Evolutionary conservation across 2,797 vertebrate genomes (phyloP), one percentile per base, ranked within the genome.

Genomic region (Spea hammondii): DNA sequence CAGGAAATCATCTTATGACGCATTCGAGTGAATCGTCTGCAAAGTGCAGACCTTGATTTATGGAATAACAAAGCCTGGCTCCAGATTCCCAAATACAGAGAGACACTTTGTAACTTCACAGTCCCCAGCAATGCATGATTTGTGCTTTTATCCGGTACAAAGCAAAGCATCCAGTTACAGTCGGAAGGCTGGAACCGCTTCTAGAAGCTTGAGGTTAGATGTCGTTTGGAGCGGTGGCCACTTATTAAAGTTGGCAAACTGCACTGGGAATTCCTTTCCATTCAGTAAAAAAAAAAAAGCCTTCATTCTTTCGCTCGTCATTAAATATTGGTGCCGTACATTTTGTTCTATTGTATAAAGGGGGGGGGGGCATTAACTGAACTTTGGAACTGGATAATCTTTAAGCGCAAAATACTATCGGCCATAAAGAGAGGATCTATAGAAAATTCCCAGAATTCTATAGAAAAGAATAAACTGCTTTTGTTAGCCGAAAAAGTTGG

Each of bases 261-360:
- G 32, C 51, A 17, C 13, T 55, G 74, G 74, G 74, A 66, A 55
- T 57, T 66, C 51, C 65, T 76, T 67, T 47, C 65, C 53, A 55
- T 55, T 70, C 14, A 70, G 48, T 47, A 54, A 69, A 68, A 57
- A 59, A 59, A 59, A 59, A 59, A 59, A 59, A 59, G n/a, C 32
- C 59, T 59, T n/a, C 32, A 14, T 54, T 54, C 69, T 13, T 11
- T 55, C 13, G 53, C 51, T n/a, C 7, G 69, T 70, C 69, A 70
- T 45, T 53, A 11, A 50, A 69, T 54, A 11, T 53, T 32, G 32
- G 49, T 53, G 4, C n/a, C 57, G 32, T 57, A 71, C 70, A 71
- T 71, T 57, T 71, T 57, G 51, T 71, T 57, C 70, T 14, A 8
- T 47, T 65, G 64, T 62, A 17, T 1, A 32, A 62, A 62, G n/a